Base-by-base conservation (phyloP, 2,113 vertebrate genomes). In the Catharus minimus region DNA sequence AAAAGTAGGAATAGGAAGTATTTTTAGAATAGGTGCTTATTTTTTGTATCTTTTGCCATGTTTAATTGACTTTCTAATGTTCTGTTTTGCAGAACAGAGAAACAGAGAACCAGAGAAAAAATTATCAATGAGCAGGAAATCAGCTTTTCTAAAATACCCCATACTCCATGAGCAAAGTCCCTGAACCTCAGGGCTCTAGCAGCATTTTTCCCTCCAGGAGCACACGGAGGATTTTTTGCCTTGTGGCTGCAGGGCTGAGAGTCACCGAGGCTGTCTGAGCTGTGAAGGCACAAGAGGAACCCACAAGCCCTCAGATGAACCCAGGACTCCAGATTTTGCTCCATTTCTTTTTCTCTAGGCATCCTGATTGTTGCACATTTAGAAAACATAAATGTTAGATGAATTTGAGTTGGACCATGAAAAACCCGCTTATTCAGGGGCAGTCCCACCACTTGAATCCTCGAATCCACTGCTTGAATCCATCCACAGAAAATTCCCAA, bases 181-280 rank as follows among this genome's bases (percentile, higher is more conserved):
- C 50, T 49, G 64, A 80, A 33, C 23, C 38, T 52, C 2, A 0
- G 28, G 52, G 13, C 18, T 46, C 55, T 38, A 36, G 39, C 26
- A 50, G 62, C 7, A 5, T 47, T 87, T 89, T 46, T 56, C 10
- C 56, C 62, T 69, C 39, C 22, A 57, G 53, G 39, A 91, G 56
- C 15, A 62, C 28, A 3, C 1, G 0, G 23, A 32, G 39, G 32
- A 24, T 11, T 39, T 66, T 68, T 62, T 82, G 49, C 46, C 44
- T 64, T 0, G 0, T 39, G 67, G 64, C 56, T 69, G 53, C 10
- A 19, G 32, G n/a, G 30, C 47, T 85, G 55, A 0, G 2, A 46
- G 20, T 26, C 50, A 30, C 3, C 0, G 1, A 46, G 46, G 17
- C 39, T 75, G 22, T 6, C 58, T 80, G 81, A 85, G 46, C 39